These are phyloP conservation scores for Sebastes paucispinis DNA, from an alignment of 2,797 vertebrate genomes.

Conservation along the genomic window DNA sequence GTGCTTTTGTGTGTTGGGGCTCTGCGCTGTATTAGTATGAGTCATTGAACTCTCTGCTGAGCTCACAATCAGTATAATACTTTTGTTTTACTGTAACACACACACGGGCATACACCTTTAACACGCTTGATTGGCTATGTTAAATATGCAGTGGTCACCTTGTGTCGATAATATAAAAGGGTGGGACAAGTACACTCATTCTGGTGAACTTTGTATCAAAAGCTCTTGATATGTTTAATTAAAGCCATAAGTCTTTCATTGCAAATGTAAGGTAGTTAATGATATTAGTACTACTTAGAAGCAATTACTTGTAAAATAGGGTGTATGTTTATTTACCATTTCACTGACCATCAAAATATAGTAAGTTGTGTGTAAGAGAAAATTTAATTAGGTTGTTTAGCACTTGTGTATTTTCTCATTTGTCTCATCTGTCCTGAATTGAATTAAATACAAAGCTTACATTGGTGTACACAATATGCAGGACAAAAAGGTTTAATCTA, in stretches of 20 bases:
- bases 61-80: slow-evolving; percentile 10
- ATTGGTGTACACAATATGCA: not conserved
- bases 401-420: not conserved
- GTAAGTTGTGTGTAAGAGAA: not conserved
- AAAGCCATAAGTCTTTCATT: not conserved
- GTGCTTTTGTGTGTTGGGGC: not conserved
- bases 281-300: not conserved
- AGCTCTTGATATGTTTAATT: not conserved
- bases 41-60: slow-evolving; percentile 16
- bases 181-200: not conserved
- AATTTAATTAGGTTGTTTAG: not conserved
- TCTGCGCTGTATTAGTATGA: not conserved
- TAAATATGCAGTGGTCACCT: not conserved
- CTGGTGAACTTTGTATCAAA: not conserved
- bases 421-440: not conserved
- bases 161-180: not conserved
- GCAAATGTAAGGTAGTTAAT: not conserved
- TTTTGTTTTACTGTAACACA: not conserved
- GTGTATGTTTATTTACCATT: not conserved
- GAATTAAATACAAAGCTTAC: not conserved
- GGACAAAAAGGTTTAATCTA: not conserved
- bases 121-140: not conserved
- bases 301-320: not conserved
- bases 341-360: not conserved
- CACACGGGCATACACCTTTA: not conserved